phyloP scores from a whole-genome alignment of 2,888 invertebrate genomes.

The Synanthedon myopaeformis region DNA sequence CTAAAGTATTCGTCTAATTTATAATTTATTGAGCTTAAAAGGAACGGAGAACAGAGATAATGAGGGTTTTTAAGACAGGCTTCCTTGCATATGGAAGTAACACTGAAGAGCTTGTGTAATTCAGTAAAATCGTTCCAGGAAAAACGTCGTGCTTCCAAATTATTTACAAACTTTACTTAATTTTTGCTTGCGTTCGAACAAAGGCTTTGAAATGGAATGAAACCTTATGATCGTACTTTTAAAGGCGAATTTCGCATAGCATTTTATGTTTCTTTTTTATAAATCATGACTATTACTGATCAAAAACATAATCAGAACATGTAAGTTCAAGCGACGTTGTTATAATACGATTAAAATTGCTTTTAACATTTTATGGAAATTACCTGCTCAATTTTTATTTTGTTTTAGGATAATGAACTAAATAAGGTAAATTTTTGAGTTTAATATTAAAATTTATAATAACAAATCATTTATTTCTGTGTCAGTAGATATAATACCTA shows the following conservation, averaged over 20 bases:
- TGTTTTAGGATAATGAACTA: too few species aligned
- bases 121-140: constrained; percentile 35
- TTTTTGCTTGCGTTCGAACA: constrained; percentile 3
- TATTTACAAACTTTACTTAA: constrained; percentile 17
- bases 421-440: too few species aligned
- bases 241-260: too few species aligned
- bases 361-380: constrained; percentile 8
- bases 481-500: too few species aligned
- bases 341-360: constrained; percentile 31
- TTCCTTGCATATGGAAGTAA: constrained; percentile 26
- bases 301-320: constrained; percentile 17
- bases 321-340: constrained; percentile 26
- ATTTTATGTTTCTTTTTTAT: too few species aligned
- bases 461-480: too few species aligned
- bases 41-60: constrained; percentile 27
- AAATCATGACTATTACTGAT: neutral
- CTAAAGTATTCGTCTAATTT: constrained; percentile 37
- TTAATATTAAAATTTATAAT: too few species aligned
- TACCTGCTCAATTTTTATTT: neutral
- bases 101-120: constrained; percentile 34
- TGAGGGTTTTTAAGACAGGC: constrained; percentile 26
- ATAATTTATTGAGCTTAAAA: constrained; percentile 52
- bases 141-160: constrained; percentile 30
- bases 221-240: too few species aligned
- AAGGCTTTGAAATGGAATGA: neutral